A percentile compares a stretch with the other conserved stretches of the same genome.
These are phyloP conservation scores for Melanophora roralis DNA, from an alignment of 2,888 invertebrate genomes.

Conservation along the genomic window DNA sequence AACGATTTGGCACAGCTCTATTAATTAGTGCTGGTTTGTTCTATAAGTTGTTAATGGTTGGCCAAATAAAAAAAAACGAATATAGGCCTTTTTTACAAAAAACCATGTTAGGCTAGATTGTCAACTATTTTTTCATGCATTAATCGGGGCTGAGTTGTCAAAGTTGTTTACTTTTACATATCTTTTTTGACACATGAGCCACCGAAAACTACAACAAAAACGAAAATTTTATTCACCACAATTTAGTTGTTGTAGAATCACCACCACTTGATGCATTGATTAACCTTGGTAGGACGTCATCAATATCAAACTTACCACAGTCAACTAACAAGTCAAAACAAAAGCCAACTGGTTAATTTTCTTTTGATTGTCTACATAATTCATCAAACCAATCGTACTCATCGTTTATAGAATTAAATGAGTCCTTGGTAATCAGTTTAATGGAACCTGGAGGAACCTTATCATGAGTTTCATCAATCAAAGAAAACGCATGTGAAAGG, in stretches of 20 bases:
- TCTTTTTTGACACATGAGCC: too few species aligned
- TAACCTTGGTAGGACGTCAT: background rate
- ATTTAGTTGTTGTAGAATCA: background rate
- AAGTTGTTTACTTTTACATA: too few species aligned
- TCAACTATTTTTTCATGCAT: too few species aligned
- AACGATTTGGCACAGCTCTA: background rate
- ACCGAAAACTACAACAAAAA: too few species aligned
- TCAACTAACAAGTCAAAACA: background rate
- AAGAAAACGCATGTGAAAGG: slow-evolving; percentile 36
- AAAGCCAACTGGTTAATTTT: background rate
- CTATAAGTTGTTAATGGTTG: slow-evolving; percentile 17
- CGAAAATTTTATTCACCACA: too few species aligned
- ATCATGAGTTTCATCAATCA: background rate
- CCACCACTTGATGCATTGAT: too few species aligned
- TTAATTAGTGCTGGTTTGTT: slow-evolving; percentile 11
- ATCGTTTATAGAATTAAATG: background rate
- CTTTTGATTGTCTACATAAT: background rate
- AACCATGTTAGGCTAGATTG: slow-evolving; percentile 9
- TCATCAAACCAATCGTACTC: background rate
- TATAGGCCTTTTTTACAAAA: slow-evolving; percentile 17
- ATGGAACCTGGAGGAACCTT: slow-evolving; percentile 25
- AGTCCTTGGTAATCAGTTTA: background rate
- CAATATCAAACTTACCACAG: background rate
- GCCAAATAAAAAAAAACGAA: slow-evolving; percentile 15
- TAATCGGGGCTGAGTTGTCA: too few species aligned